Conservation (phyloP, 2,797 vertebrate genomes). For the Chelon auratus region DNA sequence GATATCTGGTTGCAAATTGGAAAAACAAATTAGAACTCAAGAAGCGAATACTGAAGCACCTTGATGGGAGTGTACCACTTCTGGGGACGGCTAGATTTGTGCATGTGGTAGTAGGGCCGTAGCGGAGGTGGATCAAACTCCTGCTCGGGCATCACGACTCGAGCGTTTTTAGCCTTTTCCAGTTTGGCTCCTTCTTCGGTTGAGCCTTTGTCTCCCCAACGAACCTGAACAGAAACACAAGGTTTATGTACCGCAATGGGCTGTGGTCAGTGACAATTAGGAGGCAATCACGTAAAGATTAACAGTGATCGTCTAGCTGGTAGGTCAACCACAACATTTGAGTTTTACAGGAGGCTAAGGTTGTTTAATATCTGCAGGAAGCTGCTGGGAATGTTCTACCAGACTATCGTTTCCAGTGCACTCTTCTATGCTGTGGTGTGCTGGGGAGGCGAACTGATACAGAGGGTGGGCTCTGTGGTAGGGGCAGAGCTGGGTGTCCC, state of each 20-base stretch:
- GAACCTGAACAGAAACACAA: constrained; percentile 85
- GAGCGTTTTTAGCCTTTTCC: constrained; percentile 97
- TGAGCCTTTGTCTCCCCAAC: constrained; percentile 97
- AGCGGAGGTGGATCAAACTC: constrained; percentile 88
- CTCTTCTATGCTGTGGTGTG: too few species aligned
- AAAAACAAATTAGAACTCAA: background rate
- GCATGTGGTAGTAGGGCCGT: constrained; percentile 84
- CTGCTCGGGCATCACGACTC: constrained; percentile 92
- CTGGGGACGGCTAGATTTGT: constrained; percentile 79
- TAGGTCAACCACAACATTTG: background rate
- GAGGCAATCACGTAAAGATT: background rate
- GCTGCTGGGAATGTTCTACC: too few species aligned
- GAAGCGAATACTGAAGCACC: constrained; percentile 76
- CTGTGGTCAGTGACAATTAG: background rate
- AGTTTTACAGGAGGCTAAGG: background rate
- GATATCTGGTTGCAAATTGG: background rate
- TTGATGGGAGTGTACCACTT: constrained; percentile 99
- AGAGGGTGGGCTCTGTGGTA: too few species aligned
- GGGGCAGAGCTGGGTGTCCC: too few species aligned
- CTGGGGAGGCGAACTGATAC: too few species aligned
- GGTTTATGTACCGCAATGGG: background rate
- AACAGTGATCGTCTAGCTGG: background rate
- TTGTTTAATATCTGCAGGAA: too few species aligned
- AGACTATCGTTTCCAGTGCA: too few species aligned
- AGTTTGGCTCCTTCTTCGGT: constrained; percentile 98